Base-by-base conservation (phyloP, 2,113 vertebrate genomes). In the Heterotilapia buettikoferi region DNA sequence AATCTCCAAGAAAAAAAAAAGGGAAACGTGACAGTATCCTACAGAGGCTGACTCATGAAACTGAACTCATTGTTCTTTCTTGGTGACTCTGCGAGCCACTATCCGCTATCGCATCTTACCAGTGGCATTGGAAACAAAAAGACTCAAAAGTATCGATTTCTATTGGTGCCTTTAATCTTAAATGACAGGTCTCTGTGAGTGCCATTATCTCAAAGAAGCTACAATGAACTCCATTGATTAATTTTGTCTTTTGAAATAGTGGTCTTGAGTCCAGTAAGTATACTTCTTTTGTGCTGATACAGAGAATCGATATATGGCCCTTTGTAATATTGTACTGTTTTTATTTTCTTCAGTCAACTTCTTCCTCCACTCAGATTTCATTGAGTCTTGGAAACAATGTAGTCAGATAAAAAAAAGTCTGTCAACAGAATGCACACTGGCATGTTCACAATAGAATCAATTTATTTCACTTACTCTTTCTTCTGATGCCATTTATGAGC, bases 191-290 rank as follows among this genome's bases (percentile, higher is more conserved):
- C 85, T 89, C 78, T 84, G 85, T 66, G 81, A 89, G 68, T 66
- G 83, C 86, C 90, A 90, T 94, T 93, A 92, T 90, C 92, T 87
- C 83, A 90, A 92, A 92, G 92, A 84, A 14, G 83, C 88, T 92
- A 80, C 86, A 89, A 52, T 87, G 61, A 91, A 91, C 85, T 87
- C 45, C 71, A 94, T 92, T 93, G 94, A 95, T 95, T 92, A 54
- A 93, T 90, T 90, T 82, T 85, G 89, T 91, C 89, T 92, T 92
- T 93, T 90, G 86, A 94, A 90, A 93, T 81, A 79, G 92, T 85
- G 91, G 89, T 85, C 11, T 36, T 61, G 9, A 68, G 82, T 89
- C 85, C 59, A 82, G 85, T 76, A 86, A 91, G 85, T 89, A 66
- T 84, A 85, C 88, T 91, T 91, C 45, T 92, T 92, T 93, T 86